phyloP scores from a whole-genome alignment of 2,113 vertebrate species.

The Mesembrinibis cayennensis region DNA sequence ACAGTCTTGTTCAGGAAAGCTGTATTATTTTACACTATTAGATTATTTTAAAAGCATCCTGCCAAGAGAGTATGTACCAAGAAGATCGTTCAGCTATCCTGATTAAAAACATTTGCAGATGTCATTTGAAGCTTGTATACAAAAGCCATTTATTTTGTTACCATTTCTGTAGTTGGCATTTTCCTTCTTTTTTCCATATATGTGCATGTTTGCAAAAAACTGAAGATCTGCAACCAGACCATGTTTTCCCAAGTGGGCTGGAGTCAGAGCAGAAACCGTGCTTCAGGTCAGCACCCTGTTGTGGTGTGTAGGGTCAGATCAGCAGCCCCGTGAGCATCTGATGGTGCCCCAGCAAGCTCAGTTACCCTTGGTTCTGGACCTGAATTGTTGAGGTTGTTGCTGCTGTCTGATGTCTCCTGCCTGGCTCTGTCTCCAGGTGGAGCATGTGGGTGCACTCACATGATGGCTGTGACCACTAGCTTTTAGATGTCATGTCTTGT shows the following conservation, averaged over 20 bases:
- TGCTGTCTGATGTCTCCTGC: neutral
- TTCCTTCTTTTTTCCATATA: neutral
- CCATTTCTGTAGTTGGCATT: neutral
- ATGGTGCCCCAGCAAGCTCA: neutral
- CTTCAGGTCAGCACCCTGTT: neutral
- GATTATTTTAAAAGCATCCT: constrained; percentile 32
- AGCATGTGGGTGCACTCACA: fast-evolving
- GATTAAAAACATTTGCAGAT: neutral
- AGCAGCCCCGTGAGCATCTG: neutral
- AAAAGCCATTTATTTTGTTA: neutral
- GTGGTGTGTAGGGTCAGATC: neutral
- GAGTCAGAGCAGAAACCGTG: neutral
- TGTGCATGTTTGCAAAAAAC: fast-evolving
- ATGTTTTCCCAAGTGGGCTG: neutral
- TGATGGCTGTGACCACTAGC: neutral
- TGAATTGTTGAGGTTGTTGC: neutral
- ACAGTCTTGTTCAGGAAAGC: neutral
- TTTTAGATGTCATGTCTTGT: neutral
- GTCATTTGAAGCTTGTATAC: neutral
- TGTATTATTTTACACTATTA: constrained; percentile 22
- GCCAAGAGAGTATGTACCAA: neutral
- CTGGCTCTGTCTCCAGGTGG: neutral
- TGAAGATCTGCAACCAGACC: too few species aligned
- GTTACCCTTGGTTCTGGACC: too few species aligned
- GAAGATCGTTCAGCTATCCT: neutral